Evolutionary conservation across 2,797 vertebrate genomes (phyloP), one percentile per base, ranked within the genome.

Genomic region (Mormyrops attenuatus): DNA sequence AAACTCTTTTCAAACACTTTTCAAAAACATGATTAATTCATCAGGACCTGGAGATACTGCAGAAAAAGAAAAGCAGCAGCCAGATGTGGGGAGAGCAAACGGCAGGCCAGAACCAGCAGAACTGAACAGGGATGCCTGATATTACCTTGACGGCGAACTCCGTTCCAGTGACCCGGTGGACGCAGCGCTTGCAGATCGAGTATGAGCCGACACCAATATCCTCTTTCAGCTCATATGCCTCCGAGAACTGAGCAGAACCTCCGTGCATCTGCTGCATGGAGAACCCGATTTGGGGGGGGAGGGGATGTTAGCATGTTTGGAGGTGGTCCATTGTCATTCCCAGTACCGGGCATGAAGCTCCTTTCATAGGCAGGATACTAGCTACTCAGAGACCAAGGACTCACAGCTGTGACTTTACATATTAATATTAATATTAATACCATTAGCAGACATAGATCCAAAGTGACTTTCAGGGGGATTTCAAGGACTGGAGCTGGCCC

Each of bases 161-260:
- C 97, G 97, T 96, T 88, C 96, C 96, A 55, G 97, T 97, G 93
- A 96, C 95, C 94, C 95, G 92, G 93, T 99, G 97, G 89, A 99
- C 92, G 88, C 98, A 99, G 80, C 98, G 96, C 93, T 99, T 99
- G 94, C 98, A 99, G 89, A 99, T 97, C 0, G 98, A 99, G 92
- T 99, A 99, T 38, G 98, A 99, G 3, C 98, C 98, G 60, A 99
- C 96, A 9, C 98, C 98, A 2, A 99, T 99, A 95, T 99, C 98
- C 93, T 99, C 98, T 93, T 98, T 98, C 89, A 98, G 94, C 91
- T 99, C 98, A 53, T 99, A 99, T 3, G 97, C 94, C 89, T 99
- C 97, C 1, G 95, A 97, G 94, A 99, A 99, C 92, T 97, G 97
- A 8, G 97, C 94, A 0, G 96, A 95, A 91, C 95, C 97, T 15